Evolutionary conservation across 2,888 invertebrate genomes (phyloP), one percentile per base, ranked within the genome.

Genomic region (Caenorhabditis sp.): DNA sequence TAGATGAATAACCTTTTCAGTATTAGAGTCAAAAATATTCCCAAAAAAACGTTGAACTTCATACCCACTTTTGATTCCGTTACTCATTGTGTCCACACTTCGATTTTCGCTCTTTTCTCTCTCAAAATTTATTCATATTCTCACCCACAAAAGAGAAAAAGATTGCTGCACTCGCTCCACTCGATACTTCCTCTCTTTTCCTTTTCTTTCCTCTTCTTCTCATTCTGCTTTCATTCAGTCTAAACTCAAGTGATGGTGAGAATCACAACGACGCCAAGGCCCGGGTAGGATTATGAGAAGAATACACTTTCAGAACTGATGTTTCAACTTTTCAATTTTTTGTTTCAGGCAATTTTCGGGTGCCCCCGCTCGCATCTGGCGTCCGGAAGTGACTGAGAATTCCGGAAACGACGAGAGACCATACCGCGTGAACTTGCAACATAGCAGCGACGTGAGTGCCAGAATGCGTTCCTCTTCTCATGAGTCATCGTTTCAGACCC

Each of bases 311-410:
- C 35, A 50, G 11, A 35, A 2, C 27, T n/a, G n/a, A n/a, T n/a
- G n/a, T n/a, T n/a, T n/a, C n/a, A n/a, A n/a, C n/a, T n/a, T n/a
- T n/a, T n/a, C n/a, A n/a, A n/a, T 15, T 58, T 39, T 27, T 15
- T 27, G 20, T 32, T 27, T 27, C 53, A 83, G 84, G 82, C 74
- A 71, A 41, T 62, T 74, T 2, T 72, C 81, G 15, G 80, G 78
- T 11, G 59, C 61, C 0, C 22, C 63, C 15, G 55, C 84, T 2
- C 66, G 83, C 32, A 79, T 84, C 52, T 84, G 84, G 84, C 72
- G 79, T 48, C 84, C 84, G 8, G 83, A 84, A 59, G 75, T 84
- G 30, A 78, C 78, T 6, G 81, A 81, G 37, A 81, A 82, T 50
- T 58, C 66, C 24, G 80, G 76, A 15, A 52, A 66, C 15, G 65